phyloP scores from a whole-genome alignment of 2,113 vertebrate species.

The Pangasianodon hypophthalmus region DNA sequence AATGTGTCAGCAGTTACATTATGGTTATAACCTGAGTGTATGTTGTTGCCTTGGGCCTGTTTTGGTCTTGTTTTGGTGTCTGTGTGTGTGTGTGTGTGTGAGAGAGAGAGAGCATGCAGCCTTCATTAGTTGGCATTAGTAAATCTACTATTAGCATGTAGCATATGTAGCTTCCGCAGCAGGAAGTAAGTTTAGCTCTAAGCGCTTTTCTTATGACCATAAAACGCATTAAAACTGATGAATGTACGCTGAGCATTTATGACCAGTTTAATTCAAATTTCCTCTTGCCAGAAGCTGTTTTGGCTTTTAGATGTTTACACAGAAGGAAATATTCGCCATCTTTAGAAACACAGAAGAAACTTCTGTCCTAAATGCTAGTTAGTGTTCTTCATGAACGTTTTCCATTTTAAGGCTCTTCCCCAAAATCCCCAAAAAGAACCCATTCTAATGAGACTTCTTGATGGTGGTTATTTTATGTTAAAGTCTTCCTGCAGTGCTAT shows the following conservation, averaged over 20 bases:
- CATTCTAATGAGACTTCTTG: background rate
- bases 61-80: background rate
- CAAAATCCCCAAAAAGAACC: background rate
- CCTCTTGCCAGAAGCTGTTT: conserved; percentile 31
- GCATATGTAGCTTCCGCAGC: conserved; percentile 21
- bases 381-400: background rate
- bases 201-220: conserved; percentile 38
- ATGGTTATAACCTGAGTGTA: background rate
- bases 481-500: background rate
- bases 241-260: conserved; percentile 38
- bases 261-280: conserved; percentile 39
- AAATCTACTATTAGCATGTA: conserved; percentile 39
- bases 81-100: background rate
- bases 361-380: background rate
- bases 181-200: background rate
- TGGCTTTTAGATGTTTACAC: conserved; percentile 22
- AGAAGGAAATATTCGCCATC: conserved; percentile 10
- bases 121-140: conserved; percentile 32
- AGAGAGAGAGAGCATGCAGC: background rate
- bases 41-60: background rate
- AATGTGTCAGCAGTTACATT: background rate
- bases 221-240: conserved; percentile 49
- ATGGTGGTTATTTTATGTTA: background rate
- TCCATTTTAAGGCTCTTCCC: background rate
- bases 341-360: conserved; percentile 1